A percentile compares a stretch with the other conserved stretches of the same genome.
Conservation (phyloP, 2,113 vertebrate genomes). For the Heptranchias perlo region DNA sequence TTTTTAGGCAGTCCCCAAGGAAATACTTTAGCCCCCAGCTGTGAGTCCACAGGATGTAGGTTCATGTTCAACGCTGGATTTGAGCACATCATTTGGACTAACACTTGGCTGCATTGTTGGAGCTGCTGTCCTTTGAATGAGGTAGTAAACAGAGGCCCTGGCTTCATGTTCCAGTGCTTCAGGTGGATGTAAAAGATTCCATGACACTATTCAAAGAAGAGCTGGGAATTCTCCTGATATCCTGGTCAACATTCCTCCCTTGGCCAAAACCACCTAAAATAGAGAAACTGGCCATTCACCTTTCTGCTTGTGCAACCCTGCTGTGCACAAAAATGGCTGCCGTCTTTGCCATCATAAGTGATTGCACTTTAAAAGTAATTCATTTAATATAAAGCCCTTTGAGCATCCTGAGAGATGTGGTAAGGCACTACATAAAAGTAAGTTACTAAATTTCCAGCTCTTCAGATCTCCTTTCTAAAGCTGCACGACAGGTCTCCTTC, state of each 20-base stretch:
- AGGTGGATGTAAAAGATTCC: neutral
- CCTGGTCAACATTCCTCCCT: neutral
- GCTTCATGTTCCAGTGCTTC: neutral
- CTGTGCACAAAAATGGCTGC: neutral
- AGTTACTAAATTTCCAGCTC: neutral
- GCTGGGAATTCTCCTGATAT: neutral
- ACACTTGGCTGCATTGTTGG: neutral
- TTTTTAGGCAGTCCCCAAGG: neutral
- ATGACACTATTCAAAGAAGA: neutral
- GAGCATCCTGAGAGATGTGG: neutral
- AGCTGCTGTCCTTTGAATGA: neutral
- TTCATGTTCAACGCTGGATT: neutral
- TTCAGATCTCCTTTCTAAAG: neutral
- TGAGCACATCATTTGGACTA: neutral
- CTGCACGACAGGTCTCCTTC: neutral
- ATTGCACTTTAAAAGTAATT: neutral
- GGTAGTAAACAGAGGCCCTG: neutral
- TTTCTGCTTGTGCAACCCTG: neutral
- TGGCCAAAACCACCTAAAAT: neutral
- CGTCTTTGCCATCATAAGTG: neutral
- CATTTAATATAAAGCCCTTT: neutral
- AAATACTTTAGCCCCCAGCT: too few species aligned
- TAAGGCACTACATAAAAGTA: neutral
- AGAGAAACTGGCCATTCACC: neutral
- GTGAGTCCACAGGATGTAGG: neutral